A percentile compares a stretch with the other conserved stretches of the same genome.
These are phyloP conservation scores for Thomomys bottae DNA, from an alignment of 2,113 vertebrate genomes.

Conservation along the genomic window DNA sequence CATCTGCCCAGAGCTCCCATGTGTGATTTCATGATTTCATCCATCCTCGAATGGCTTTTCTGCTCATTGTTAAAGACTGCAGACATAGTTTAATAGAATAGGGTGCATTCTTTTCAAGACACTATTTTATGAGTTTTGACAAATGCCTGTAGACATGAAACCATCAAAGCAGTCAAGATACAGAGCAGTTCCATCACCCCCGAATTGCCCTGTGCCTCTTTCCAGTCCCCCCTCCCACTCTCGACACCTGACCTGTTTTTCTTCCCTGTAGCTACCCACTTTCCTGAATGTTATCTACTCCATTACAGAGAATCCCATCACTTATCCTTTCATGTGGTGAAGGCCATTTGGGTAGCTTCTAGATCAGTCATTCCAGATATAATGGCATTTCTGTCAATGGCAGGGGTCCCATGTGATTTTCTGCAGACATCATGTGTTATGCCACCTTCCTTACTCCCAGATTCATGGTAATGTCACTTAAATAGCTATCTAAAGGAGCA, in stretches of 20 bases:
- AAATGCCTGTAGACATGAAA: background rate
- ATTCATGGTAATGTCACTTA: too few relatives aligned
- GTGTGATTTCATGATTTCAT: too few relatives aligned
- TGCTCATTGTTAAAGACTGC: background rate
- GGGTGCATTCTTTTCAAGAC: background rate
- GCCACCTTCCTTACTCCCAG: too few relatives aligned
- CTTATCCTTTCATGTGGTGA: background rate
- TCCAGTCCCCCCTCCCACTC: background rate
- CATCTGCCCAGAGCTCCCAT: background rate
- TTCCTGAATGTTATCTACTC: background rate
- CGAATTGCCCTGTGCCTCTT: background rate
- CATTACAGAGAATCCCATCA: accelerated
- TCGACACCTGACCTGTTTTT: background rate
- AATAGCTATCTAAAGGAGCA: background rate
- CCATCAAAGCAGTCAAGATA: background rate
- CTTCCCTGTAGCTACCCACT: background rate
- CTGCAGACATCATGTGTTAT: too few relatives aligned
- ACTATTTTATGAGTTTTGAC: background rate
- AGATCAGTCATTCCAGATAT: background rate
- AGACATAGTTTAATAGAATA: background rate
- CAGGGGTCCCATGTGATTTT: background rate
- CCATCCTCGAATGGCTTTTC: background rate
- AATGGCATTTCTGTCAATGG: background rate
- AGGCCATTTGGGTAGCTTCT: background rate
- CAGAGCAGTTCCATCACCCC: too few relatives aligned